Evolutionary conservation across 2,888 invertebrate genomes (phyloP), one percentile per base, ranked within the genome.

Genomic region (Zaprionus obscuricornis): DNA sequence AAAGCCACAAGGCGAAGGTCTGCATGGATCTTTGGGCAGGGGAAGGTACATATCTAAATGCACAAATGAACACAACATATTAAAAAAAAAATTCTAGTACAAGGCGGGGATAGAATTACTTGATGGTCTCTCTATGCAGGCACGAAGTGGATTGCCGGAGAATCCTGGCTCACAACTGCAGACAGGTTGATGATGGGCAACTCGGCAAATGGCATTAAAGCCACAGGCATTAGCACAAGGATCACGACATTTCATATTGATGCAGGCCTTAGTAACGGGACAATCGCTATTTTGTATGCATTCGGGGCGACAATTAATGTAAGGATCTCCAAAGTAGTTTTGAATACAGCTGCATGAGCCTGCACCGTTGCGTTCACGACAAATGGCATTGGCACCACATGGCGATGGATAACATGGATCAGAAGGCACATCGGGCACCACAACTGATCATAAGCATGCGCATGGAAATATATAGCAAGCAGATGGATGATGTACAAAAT

Each of bases 241-340:
- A 91, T 96, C 94, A 82, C 92, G 92, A 88, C 97, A 97, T 91
- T 95, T 96, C 90, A 95, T 95, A 87, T 95, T 95, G 43, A 94
- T 92, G 87, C 97, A 97, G 17, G 96, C 94, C 90, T 93, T 94
- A 71, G 93, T 92, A 84, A 92, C 92, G 3, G 93, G 92, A 90
- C 97, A 97, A 84, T 97, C 96, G 5, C 95, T 93, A 89, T 96
- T 96, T 74, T 95, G 92, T n/a, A 96, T 94, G 89, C 97, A 97
- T 92, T 97, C 96, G 17, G 96, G 96, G 87, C 96, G 92, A 89
- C 97, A 97, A 85, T 95, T 95, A 33, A 94, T 91, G 84, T 96
- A 96, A 1, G 96, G 96, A 91, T 96, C 96, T 45, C 97, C 96
- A 82, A 94, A 94, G 89, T 96, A 96, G 83, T 96, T 95, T 55